A percentile compares a stretch with the other conserved stretches of the same genome.
Conservation (phyloP, 2,113 vertebrate species). For the Rhodinocichla rosea region DNA sequence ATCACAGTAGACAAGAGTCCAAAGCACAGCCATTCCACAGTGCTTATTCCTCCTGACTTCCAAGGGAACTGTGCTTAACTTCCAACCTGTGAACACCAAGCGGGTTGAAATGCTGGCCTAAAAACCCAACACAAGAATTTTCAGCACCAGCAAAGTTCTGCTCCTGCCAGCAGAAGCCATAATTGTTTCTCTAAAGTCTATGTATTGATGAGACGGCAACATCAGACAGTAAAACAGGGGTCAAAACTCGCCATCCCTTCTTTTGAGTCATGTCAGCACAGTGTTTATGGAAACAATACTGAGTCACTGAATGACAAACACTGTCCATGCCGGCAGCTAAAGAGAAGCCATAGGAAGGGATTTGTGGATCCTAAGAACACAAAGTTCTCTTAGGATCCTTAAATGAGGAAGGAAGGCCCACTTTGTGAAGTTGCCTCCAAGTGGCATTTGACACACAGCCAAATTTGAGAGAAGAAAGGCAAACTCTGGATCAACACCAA, state of each 20-base stretch:
- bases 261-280: background rate
- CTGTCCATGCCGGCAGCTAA: background rate
- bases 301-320: background rate
- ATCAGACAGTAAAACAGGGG: background rate
- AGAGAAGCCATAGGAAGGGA: background rate
- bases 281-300: background rate
- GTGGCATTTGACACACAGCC: accelerated
- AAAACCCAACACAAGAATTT: background rate
- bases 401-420: background rate
- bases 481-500: background rate
- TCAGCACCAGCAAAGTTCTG: background rate
- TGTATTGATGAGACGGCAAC: background rate
- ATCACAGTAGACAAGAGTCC: constrained; percentile 30
- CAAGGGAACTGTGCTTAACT: background rate
- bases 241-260: background rate
- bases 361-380: background rate
- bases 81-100: background rate
- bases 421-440: background rate
- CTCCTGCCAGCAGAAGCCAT: background rate
- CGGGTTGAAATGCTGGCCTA: background rate
- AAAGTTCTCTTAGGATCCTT: background rate
- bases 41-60: background rate
- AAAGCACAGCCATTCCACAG: background rate
- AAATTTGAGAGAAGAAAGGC: background rate
- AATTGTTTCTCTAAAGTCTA: background rate